Conservation (phyloP, 2,113 vertebrate species). For the Arvicanthis niloticus region DNA sequence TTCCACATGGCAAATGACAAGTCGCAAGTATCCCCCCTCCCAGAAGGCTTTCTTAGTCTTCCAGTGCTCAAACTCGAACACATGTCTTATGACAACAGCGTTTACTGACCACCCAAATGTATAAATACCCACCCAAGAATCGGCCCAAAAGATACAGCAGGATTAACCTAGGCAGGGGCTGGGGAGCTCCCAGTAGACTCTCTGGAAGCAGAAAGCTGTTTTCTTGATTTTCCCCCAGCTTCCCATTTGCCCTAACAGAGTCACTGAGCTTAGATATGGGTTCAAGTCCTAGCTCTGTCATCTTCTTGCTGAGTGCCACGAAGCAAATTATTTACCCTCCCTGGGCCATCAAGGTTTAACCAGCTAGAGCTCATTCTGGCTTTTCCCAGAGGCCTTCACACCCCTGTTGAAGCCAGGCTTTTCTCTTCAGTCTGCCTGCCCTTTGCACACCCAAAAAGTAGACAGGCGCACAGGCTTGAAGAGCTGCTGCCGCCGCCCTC, state of each 20-base stretch:
- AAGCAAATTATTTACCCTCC: not conserved
- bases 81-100: not conserved
- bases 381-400: not conserved
- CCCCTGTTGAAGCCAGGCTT: not conserved
- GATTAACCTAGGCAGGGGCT: not conserved
- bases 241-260: not conserved
- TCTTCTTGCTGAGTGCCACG: not conserved
- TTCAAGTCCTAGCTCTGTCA: not conserved
- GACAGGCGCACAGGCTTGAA: slow-evolving; percentile 20
- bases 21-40: not conserved
- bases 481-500: slow-evolving; percentile 13
- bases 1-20: not conserved
- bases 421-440: slow-evolving; percentile 52
- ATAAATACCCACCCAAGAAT: not conserved
- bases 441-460: slow-evolving; percentile 61
- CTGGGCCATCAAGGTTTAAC: not conserved
- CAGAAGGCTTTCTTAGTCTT: not conserved
- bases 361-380: not conserved
- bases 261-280: not conserved
- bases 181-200: not conserved
- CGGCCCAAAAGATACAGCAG: not conserved
- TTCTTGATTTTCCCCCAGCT: not conserved
- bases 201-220: not conserved
- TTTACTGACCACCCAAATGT: not conserved
- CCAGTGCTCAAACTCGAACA: too few relatives aligned